Conservation (phyloP, 2,113 vertebrate species). For the Australoheros scitulus region DNA sequence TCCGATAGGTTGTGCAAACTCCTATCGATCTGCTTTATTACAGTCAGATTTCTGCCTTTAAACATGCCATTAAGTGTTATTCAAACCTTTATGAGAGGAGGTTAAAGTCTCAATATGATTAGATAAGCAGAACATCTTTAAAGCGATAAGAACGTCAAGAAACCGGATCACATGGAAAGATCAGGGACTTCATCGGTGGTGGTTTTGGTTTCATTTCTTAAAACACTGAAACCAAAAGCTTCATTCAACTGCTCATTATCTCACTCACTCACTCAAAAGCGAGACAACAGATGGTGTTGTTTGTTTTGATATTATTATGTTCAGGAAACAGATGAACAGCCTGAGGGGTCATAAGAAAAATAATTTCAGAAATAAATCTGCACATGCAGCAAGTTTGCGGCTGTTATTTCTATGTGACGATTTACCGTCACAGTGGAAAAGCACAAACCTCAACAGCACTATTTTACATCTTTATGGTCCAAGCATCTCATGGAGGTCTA, state of each 20-base stretch:
- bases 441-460: background rate
- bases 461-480: background rate
- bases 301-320: background rate
- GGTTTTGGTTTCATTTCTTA: background rate
- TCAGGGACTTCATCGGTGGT: too few relatives aligned
- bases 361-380: too few relatives aligned
- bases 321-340: background rate
- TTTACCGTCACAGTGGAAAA: background rate
- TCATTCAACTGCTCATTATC: background rate
- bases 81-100: background rate
- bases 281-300: background rate
- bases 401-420: accelerated
- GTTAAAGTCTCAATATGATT: background rate
- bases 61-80: background rate
- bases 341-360: background rate
- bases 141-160: background rate
- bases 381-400: background rate
- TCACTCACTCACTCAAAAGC: too few relatives aligned
- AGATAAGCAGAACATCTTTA: background rate
- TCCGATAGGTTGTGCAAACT: too few relatives aligned
- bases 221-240: background rate
- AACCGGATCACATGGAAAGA: accelerated
- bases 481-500: background rate
- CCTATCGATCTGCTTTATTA: background rate
- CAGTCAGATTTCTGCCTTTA: background rate